Evolutionary conservation across 2,797 vertebrate species (phyloP).

Genomic region (Huso huso): DNA sequence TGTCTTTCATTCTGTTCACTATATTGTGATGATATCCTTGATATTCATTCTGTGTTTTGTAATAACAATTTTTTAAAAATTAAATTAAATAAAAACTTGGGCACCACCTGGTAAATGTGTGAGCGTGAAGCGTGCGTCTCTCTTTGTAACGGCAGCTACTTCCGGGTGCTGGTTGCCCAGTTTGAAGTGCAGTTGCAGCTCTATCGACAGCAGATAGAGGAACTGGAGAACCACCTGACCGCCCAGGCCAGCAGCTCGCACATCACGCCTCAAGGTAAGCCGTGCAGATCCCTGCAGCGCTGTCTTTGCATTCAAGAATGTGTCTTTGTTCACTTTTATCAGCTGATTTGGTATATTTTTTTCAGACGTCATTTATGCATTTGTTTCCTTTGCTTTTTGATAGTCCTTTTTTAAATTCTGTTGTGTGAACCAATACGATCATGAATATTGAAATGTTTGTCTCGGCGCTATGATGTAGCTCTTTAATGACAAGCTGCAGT

Average conservation of each 20-base stretch:
- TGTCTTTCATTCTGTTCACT: not conserved
- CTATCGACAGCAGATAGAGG: slow-evolving; percentile 96
- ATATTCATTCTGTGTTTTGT: no score
- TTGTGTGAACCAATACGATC: no score
- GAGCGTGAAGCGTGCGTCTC: not conserved
- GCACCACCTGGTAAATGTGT: not conserved
- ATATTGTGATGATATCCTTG: no score
- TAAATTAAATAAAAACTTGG: no score
- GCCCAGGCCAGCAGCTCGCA: slow-evolving; percentile 89
- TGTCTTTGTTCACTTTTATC: no score
- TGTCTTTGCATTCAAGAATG: not conserved
- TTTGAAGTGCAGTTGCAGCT: slow-evolving; percentile 96
- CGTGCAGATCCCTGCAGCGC: not conserved
- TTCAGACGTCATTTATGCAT: no score
- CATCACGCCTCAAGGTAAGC: slow-evolving; percentile 92
- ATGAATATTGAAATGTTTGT: not conserved
- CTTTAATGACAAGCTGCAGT: no score
- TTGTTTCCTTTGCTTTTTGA: no score
- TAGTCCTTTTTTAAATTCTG: no score
- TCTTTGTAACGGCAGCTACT: slow-evolving; percentile 66
- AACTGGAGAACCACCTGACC: slow-evolving; percentile 94
- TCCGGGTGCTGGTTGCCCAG: slow-evolving; percentile 85
- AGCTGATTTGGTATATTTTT: no score
- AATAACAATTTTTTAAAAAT: no score
- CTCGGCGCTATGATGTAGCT: no score